Evolutionary conservation across 2,113 vertebrate genomes (phyloP), one percentile per base, ranked within the genome.

Genomic region (Peromyscus leucopus): DNA sequence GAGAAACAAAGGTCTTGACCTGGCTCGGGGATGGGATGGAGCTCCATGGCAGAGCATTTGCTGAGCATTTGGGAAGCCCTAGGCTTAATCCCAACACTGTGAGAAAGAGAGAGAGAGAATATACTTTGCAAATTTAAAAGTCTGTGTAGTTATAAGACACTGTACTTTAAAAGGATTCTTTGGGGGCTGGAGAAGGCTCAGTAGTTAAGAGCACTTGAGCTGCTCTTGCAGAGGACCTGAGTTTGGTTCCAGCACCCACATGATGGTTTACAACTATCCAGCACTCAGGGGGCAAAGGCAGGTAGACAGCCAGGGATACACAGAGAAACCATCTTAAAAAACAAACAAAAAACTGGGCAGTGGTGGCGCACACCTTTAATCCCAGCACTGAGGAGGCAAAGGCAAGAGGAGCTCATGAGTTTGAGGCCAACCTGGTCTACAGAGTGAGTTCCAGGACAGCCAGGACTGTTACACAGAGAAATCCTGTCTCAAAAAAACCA

Each of bases 51-150:
- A 83, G 55, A 59, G 11, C 22, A 24, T 36, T 84, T 26, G 2
- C 57, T 84, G 2, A 90, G 46, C 55, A 39, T 83, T 36, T n/a
- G 55, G 55, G 36, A 83, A 7, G 51, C 79, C 55, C 11, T 59
- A 11, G 21, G 36, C 59, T 1, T 59, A n/a, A 39, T n/a, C 10
- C 10, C n/a, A 59, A 24, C 36, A 39, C 80, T 59, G 33, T 33
- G 59, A 22, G 26, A 59, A 15, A 83, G 21, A 83, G 5, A 79
- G 75, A 63, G 28, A 67, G 28, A 33, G 28, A 33, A 97, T 95
- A 89, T 96, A 57, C 69, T 90, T 93, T 85, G 26, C 90, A 91
- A 95, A 91, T 46, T 79, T 94, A 69, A 94, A 84, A 13, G 10
- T 89, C 12, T 96, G 8, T 84, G 3, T 94, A 91, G 82, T 80